Evolutionary conservation across 2,113 vertebrate genomes (phyloP).

Genomic region (Alexandromys fortis): DNA sequence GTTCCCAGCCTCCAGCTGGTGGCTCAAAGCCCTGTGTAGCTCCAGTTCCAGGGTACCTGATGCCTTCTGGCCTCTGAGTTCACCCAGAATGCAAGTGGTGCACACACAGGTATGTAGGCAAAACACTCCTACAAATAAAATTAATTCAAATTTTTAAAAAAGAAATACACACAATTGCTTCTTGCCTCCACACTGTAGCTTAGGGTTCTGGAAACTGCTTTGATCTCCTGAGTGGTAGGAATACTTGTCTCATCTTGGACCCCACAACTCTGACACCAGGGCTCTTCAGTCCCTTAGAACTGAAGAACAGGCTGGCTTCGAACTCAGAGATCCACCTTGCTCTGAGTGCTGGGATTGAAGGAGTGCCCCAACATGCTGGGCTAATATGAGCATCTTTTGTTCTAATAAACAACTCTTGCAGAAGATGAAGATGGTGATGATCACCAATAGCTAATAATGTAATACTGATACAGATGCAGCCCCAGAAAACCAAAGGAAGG

Average conservation of each 20-base stretch:
- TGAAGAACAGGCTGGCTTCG: neutral
- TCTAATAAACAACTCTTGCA: neutral
- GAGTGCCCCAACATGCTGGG: neutral
- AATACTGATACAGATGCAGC: neutral
- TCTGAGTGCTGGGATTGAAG: neutral
- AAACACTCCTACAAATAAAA: neutral
- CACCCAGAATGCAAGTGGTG: neutral
- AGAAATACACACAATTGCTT: neutral
- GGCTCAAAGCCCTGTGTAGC: neutral
- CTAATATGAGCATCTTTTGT: neutral
- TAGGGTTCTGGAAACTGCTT: neutral
- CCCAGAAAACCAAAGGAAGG: neutral
- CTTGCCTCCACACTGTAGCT: neutral
- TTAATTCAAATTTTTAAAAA: neutral
- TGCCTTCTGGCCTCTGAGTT: no score
- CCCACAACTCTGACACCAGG: neutral
- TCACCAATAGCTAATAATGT: neutral
- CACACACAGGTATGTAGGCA: neutral
- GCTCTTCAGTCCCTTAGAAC: neutral
- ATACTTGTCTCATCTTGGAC: neutral
- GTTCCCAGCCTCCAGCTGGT: neutral
- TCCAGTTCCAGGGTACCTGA: neutral
- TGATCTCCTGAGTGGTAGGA: neutral
- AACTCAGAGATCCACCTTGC: neutral
- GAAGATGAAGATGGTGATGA: neutral